Conservation (phyloP, 37 sponge, comb jelly and placozoan genomes). For the Lycopodina hypogea region DNA sequence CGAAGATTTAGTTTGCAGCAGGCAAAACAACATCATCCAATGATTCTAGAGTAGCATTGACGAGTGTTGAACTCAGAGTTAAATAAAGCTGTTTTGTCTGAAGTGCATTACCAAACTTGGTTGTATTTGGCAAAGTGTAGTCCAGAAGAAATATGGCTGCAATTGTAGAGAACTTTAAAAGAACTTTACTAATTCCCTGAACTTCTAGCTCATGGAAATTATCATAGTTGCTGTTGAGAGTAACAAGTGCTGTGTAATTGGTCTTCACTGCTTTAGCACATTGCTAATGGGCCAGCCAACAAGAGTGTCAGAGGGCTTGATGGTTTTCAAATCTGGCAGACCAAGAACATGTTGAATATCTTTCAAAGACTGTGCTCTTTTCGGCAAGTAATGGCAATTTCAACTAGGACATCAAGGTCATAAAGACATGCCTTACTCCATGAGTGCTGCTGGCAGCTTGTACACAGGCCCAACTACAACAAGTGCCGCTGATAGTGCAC, state of each 20-base stretch:
- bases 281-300: conserved; percentile 63
- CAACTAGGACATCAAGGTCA: conserved; percentile 41
- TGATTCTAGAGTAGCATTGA: conserved; percentile 61
- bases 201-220: conserved; percentile 70
- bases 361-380: conserved; percentile 52
- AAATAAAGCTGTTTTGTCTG: conserved; percentile 63
- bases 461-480: conserved; percentile 41
- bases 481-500: not conserved
- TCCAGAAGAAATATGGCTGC: conserved; percentile 64
- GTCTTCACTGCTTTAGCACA: conserved; percentile 62
- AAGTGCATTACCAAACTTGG: conserved; percentile 58
- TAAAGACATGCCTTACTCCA: conserved; percentile 57
- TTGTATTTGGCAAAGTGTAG: conserved; percentile 49
- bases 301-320: conserved; percentile 61
- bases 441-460: conserved; percentile 54
- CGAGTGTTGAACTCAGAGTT: conserved; percentile 53
- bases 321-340: conserved; percentile 57
- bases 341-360: conserved; percentile 45
- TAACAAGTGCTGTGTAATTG: conserved; percentile 43
- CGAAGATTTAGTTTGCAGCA: conserved; percentile 71
- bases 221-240: conserved; percentile 47
- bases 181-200: conserved; percentile 53
- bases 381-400: conserved; percentile 53
- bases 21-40: conserved; percentile 67
- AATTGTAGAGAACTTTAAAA: conserved; percentile 48